These are phyloP conservation scores for Helicoverpa zea DNA, from an alignment of 1,140 invertebrate genomes.

Conservation along the genomic window DNA sequence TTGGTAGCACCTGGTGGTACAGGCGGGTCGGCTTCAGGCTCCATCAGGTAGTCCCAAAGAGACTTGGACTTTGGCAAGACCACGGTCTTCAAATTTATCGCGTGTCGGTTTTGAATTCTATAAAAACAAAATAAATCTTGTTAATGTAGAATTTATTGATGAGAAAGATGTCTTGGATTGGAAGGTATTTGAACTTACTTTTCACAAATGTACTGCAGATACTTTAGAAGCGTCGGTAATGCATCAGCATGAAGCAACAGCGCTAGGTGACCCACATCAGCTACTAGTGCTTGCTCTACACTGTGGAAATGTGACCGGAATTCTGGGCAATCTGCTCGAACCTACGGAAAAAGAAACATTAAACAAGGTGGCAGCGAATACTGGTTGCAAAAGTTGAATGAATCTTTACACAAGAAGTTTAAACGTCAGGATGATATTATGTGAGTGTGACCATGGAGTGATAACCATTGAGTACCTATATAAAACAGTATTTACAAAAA, in stretches of 20 bases:
- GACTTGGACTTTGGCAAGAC: conserved; percentile 70
- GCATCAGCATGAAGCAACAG: conserved; percentile 92
- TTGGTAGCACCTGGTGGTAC: conserved; percentile 93
- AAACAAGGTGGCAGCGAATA: no score
- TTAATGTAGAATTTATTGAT: background rate
- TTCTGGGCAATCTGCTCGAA: conserved; percentile 93
- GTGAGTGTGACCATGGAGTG: no score
- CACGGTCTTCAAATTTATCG: conserved; percentile 74
- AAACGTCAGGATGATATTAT: no score
- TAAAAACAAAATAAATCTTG: conserved; percentile 52
- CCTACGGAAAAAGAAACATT: conserved; percentile 80
- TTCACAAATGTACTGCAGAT: conserved; percentile 72
- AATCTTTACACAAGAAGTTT: no score
- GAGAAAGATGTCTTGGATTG: background rate
- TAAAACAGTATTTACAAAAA: no score
- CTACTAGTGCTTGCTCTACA: conserved; percentile 92
- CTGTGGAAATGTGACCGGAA: conserved; percentile 93
- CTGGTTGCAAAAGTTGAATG: no score
- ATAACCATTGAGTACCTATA: no score
- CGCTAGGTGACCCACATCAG: conserved; percentile 90
- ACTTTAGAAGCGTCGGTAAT: conserved; percentile 89
- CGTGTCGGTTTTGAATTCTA: conserved; percentile 82
- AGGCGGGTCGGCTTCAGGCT: conserved; percentile 88
- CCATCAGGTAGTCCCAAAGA: conserved; percentile 73
- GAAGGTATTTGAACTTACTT: conserved; percentile 71